Evolutionary conservation across 2,888 invertebrate genomes (phyloP), one percentile per base, ranked within the genome.

Genomic region (Agapetus fuscipes): DNA sequence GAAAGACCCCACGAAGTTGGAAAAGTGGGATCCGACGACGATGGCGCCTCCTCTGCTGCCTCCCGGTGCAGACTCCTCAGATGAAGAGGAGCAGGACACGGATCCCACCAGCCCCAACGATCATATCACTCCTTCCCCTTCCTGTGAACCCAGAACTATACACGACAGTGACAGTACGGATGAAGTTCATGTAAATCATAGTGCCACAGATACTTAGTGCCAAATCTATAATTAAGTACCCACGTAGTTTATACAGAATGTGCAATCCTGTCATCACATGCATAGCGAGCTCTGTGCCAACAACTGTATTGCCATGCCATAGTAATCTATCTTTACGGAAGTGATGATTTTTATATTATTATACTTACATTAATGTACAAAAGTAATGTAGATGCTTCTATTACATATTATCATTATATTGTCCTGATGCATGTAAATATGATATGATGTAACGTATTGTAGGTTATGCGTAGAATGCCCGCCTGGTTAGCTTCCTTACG

Each of bases 1-100:
- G 52, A 85, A 85, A 55, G 85, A 87, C 62, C 84, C 86, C 4
- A 76, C 74, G 15, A 85, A 85, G 62, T 62, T 86, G 55, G 81
- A 80, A 45, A 75, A 74, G 43, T 70, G 76, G 58, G 76, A 76
- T 49, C 62, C 71, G 2, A 66, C 59, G 50, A 45, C 54, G 41
- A 50, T 58, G 55, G 52, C 56, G 5, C 57, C 51, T 35, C 58
- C 58, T 17, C 49, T 61, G 33, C 53, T 59, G 7, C 55, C 48
- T 40, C 61, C 58, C 28, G 63, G 66, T 35, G 66, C 67, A 45
- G 73, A 74, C 37, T 70, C 66, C 16, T 72, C 74, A 1, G 74
- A 74, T 27, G 75, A 75, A 28, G 75, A 74, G 51, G 75, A 68
- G 40, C n/a, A n/a, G n/a, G n/a, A n/a, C n/a, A n/a, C n/a, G n/a